Conservation (phyloP, 2,113 vertebrate species). For the human (Homo sapiens) region DNA sequence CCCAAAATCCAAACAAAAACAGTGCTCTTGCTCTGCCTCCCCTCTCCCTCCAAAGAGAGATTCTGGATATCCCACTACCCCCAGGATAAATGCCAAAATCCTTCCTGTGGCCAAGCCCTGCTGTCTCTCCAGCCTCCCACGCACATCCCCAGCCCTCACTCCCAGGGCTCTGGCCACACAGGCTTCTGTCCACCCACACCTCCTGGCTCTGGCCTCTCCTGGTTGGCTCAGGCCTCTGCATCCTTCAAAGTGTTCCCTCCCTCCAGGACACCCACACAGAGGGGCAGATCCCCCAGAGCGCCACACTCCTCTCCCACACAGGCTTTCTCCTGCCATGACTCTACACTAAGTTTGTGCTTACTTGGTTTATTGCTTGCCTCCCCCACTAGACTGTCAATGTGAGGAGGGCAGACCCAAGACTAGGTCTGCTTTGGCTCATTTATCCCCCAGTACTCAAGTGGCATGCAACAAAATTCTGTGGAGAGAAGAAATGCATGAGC, state of each 20-base stretch:
- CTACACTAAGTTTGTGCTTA: background rate
- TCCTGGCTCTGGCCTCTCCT: background rate
- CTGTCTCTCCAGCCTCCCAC: background rate
- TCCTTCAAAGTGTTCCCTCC: background rate
- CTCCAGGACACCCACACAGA: background rate
- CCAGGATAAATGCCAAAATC: background rate
- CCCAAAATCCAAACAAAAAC: background rate
- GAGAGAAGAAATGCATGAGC: background rate
- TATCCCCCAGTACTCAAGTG: background rate
- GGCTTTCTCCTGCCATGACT: background rate
- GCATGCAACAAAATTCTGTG: background rate
- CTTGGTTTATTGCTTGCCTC: fast-evolving
- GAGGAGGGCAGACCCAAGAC: background rate
- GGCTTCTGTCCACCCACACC: background rate
- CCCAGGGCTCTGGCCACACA: background rate
- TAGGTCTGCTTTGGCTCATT: background rate
- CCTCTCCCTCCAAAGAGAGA: background rate
- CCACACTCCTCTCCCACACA: fast-evolving
- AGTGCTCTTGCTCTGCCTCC: background rate
- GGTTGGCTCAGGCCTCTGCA: background rate
- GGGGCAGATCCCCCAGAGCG: background rate
- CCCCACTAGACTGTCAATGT: background rate
- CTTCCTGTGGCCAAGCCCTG: background rate
- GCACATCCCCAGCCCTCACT: background rate
- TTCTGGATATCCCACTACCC: background rate